These are phyloP conservation scores for Poecilia wingei DNA, from an alignment of 2,797 vertebrate species.

Conservation along the genomic window DNA sequence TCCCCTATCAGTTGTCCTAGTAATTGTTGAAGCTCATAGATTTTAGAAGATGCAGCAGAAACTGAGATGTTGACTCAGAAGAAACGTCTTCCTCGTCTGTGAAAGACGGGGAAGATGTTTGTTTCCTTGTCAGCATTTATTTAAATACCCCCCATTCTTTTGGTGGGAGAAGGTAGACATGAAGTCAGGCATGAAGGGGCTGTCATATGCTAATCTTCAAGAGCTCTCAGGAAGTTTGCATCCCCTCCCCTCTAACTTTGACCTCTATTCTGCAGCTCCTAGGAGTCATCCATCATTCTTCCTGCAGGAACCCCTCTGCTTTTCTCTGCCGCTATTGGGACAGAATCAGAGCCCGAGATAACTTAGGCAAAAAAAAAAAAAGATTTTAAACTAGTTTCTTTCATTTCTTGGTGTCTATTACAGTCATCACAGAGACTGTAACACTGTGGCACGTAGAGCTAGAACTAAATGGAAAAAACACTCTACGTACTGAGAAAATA, in stretches of 20 bases:
- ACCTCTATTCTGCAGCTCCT: slow-evolving; percentile 1
- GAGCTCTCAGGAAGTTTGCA: slow-evolving; percentile 1
- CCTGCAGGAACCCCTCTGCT: slow-evolving; percentile 9
- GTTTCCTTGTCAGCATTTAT: slow-evolving; percentile 11
- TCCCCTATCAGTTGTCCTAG: not conserved
- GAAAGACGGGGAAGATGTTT: not conserved
- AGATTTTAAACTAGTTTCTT: not conserved
- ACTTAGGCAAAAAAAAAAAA: not conserved
- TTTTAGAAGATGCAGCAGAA: not conserved
- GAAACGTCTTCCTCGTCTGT: no score
- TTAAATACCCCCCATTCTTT: slow-evolving; percentile 16
- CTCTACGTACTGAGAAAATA: slow-evolving; percentile 70
- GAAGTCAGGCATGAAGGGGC: slow-evolving; percentile 45
- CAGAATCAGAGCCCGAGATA: not conserved
- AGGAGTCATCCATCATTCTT: slow-evolving; percentile 32
- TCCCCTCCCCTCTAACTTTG: slow-evolving; percentile 39
- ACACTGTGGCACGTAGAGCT: slow-evolving; percentile 60
- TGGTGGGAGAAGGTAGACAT: slow-evolving; percentile 30
- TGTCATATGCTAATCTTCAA: slow-evolving; percentile 31
- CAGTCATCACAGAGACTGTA: slow-evolving; percentile 44
- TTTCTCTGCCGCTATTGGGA: not conserved
- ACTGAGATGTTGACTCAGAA: not conserved
- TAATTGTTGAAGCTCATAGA: not conserved
- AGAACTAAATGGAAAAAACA: slow-evolving; percentile 50
- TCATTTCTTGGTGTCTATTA: not conserved